A percentile compares a stretch with the other conserved stretches of the same genome.
Evolutionary conservation across 1,140 invertebrate genomes (phyloP).

Genomic region (Choristoneura fumiferana): DNA sequence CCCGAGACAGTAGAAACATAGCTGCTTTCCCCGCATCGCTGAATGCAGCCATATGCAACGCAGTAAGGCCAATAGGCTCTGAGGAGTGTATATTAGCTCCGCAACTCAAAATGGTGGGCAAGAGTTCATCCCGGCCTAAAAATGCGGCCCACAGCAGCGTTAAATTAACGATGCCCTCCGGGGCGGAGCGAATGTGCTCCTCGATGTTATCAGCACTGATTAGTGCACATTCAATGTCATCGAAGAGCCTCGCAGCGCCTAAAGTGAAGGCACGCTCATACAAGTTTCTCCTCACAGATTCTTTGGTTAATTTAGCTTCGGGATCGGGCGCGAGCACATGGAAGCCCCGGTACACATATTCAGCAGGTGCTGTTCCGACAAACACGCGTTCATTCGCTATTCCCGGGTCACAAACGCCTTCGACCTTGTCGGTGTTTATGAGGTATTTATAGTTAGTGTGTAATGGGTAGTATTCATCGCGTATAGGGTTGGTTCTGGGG

Average conservation of each 20-base stretch:
- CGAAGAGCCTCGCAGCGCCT: slow-evolving; percentile 80
- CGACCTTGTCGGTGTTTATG: slow-evolving; percentile 60
- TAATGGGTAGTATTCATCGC: slow-evolving; percentile 63
- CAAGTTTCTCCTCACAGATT: slow-evolving; percentile 79
- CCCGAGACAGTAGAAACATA: slow-evolving; percentile 77
- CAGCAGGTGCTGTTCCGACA: slow-evolving; percentile 81
- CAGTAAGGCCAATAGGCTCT: slow-evolving; percentile 78
- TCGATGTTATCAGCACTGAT: slow-evolving; percentile 73
- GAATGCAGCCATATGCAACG: slow-evolving; percentile 80
- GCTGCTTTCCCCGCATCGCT: slow-evolving; percentile 78
- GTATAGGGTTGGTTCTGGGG: slow-evolving; percentile 31
- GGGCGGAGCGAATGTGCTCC: slow-evolving; percentile 64
- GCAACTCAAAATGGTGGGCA: slow-evolving; percentile 67
- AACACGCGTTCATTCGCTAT: slow-evolving; percentile 79
- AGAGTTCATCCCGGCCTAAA: slow-evolving; percentile 72
- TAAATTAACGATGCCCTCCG: slow-evolving; percentile 68
- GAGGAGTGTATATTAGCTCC: slow-evolving; percentile 79
- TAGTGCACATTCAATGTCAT: slow-evolving; percentile 80
- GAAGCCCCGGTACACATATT: slow-evolving; percentile 81
- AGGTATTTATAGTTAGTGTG: slow-evolving; percentile 57
- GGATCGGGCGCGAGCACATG: slow-evolving; percentile 80
- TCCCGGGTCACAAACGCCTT: slow-evolving; percentile 50
- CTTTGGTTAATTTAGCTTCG: slow-evolving; percentile 81
- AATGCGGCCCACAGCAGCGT: slow-evolving; percentile 72
- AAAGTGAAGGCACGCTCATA: slow-evolving; percentile 80